phyloP scores from a whole-genome alignment of 2,797 vertebrate genomes.

The Garrulus glandarius region DNA sequence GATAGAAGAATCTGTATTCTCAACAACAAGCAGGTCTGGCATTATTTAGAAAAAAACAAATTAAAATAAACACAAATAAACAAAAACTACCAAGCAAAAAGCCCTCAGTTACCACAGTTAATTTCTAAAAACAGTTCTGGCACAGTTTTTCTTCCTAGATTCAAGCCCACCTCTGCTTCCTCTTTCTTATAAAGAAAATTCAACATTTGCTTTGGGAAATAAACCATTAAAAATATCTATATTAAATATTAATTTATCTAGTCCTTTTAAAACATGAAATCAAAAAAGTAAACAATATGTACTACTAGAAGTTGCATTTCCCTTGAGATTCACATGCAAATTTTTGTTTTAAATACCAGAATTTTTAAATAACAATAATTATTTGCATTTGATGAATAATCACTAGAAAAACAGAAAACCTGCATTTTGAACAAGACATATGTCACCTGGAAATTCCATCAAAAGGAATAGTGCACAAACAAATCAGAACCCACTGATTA shows the following conservation, averaged over 20 bases:
- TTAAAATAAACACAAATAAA: not conserved
- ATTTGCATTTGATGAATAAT: not conserved
- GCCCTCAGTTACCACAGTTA: not conserved
- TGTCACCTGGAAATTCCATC: not conserved
- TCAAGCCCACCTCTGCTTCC: not conserved
- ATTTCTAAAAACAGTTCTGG: not conserved
- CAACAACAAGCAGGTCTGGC: not conserved
- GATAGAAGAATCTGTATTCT: not conserved
- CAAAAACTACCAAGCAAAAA: not conserved
- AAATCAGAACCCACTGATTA: not conserved
- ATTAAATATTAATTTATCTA: not conserved
- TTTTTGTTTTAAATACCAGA: not conserved
- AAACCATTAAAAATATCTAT: not conserved
- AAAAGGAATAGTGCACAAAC: not conserved
- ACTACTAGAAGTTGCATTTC: not conserved
- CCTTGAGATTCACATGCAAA: not conserved
- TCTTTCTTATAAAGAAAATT: not conserved
- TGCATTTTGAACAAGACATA: not conserved
- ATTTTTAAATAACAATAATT: not conserved
- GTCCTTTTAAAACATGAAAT: not conserved
- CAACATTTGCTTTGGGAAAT: not conserved
- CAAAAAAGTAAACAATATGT: not conserved
- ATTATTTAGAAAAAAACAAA: not conserved
- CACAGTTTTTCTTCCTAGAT: not conserved
- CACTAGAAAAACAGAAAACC: not conserved